Base-by-base conservation (phyloP, 2,888 invertebrate species). In the Philonicus albiceps region DNA sequence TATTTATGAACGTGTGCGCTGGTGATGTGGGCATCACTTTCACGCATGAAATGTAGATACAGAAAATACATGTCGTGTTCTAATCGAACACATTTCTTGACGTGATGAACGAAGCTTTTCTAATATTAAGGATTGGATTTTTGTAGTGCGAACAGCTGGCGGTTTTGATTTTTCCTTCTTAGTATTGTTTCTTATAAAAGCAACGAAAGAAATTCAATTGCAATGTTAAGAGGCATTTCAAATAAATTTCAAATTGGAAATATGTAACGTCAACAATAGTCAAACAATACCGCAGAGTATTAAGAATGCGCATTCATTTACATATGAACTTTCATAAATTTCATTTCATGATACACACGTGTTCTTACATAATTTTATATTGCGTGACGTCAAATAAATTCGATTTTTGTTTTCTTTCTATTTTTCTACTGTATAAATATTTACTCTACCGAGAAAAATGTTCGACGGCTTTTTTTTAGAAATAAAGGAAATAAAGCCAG, bases 1-100 rank as follows among this genome's bases (percentile, higher is more conserved):
- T 78, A 49, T 78, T 43, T 43, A 78, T 22, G 43, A 76, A 75
- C 34, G 3, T n/a, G 3, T n/a, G 11, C 37, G 43, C 43, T 76
- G 49, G 49, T n/a, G n/a, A n/a, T n/a, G 27, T 27, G 49, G 6
- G 27, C 27, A 64, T 64, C 64, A 64, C 64, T 27, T 22, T 64
- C 19, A 27, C 27, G 11, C 27, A 64, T 64, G 64, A 64, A 64
- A 64, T 64, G 64, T 64, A 22, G 64, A 19, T 19, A 22, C 76
- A 30, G 22, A 37, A 76, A 8, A 13, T 49, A 22, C 37, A 37
- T 78, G 78, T 78, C 30, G 49, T 76, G 49, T 27, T 78, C 22
- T 30, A 30, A 78, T 78, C 27, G 78, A 78, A 49, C 78, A 78
- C 11, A 78, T 43, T 78, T 78, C 49, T 43, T 78, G 49, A 64